Percentiles rank a stretch among this genome's conserved stretches.
Conservation (phyloP, 1,140 invertebrate genomes). For the Drosophila mojavensis region DNA sequence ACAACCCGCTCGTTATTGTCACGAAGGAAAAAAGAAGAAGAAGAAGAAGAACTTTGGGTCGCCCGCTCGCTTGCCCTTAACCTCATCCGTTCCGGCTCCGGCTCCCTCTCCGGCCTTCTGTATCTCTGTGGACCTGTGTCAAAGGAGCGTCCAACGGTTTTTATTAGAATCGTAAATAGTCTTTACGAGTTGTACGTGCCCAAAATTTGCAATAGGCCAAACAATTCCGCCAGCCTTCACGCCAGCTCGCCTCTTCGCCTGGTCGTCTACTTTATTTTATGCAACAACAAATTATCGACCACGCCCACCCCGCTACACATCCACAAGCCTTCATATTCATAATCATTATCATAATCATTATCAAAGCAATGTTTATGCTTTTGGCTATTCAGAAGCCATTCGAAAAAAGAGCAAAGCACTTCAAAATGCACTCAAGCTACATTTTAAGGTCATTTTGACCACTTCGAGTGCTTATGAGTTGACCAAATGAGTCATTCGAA, state of each 20-base stretch:
- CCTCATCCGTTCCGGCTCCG: too few relatives aligned
- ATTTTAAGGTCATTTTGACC: not conserved
- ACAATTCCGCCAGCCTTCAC: slow-evolving; percentile 47
- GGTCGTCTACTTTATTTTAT: slow-evolving; percentile 3
- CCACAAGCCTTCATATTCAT: slow-evolving; percentile 44
- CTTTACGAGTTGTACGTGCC: slow-evolving; percentile 80
- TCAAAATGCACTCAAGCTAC: slow-evolving; percentile 27
- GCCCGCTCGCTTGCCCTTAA: not conserved
- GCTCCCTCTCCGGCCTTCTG: not conserved
- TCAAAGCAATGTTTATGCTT: slow-evolving; percentile 64
- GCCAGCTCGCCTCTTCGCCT: slow-evolving; percentile 17
- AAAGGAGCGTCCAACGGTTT: slow-evolving; percentile 67
- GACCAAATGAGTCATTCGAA: slow-evolving; percentile 10
- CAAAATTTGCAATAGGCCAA: slow-evolving; percentile 81
- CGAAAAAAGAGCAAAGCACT: not conserved
- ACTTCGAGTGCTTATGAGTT: slow-evolving; percentile 1
- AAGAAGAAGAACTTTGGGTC: slow-evolving; percentile 15
- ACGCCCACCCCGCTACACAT: slow-evolving; percentile 15
- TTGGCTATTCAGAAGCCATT: not conserved
- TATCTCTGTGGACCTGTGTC: slow-evolving; percentile 2
- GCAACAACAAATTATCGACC: slow-evolving; percentile 74
- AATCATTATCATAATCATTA: slow-evolving; percentile 65
- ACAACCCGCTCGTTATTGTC: slow-evolving; percentile 37
- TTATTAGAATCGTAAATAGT: slow-evolving; percentile 83
- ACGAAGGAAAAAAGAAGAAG: slow-evolving; percentile 8